Percentiles rank a stretch among this genome's conserved stretches.
These are phyloP conservation scores for Eubucco bourcierii DNA, from an alignment of 2,113 vertebrate genomes.

Conservation along the genomic window DNA sequence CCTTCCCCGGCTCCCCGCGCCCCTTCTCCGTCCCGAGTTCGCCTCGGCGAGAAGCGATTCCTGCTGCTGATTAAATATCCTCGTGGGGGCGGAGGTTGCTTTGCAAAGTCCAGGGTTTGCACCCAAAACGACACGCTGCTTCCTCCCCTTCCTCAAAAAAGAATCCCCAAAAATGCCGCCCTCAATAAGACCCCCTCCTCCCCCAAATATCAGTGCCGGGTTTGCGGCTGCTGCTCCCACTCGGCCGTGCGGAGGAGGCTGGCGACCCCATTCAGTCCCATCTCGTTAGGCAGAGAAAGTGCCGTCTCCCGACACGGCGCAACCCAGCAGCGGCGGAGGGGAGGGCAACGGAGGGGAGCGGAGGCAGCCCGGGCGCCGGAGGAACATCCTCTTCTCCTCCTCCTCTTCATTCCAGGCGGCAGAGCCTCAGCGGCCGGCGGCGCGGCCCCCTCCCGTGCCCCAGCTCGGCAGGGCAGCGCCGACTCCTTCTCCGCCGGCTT, in stretches of 20 bases:
- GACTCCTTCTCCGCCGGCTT: slow-evolving; percentile 9
- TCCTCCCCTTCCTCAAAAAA: background rate
- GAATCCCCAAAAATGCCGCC: background rate
- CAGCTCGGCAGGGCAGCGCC: slow-evolving; percentile 1
- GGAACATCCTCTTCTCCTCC: slow-evolving; percentile 58
- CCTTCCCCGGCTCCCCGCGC: background rate
- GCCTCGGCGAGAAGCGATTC: slow-evolving; percentile 55
- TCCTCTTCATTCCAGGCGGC: slow-evolving; percentile 69
- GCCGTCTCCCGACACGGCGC: slow-evolving; percentile 43
- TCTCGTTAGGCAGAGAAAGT: slow-evolving; percentile 60
- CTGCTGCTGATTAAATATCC: slow-evolving; percentile 78
- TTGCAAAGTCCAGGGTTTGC: slow-evolving; percentile 69
- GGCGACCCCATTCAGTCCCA: slow-evolving; percentile 71
- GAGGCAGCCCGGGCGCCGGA: slow-evolving; percentile 23
- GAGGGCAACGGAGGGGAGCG: background rate
- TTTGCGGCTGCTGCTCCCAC: slow-evolving; percentile 11
- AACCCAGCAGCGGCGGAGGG: slow-evolving; percentile 34
- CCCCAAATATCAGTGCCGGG: slow-evolving; percentile 33
- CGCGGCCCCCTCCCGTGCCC: slow-evolving; percentile 12
- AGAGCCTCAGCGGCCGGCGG: slow-evolving; percentile 29
- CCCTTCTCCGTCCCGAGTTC: slow-evolving; percentile 40
- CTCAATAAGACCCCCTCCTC: background rate
- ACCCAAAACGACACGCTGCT: slow-evolving; percentile 31
- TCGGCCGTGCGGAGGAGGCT: slow-evolving; percentile 21
- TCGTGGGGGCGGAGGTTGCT: slow-evolving; percentile 62